These are phyloP conservation scores for Macrocentrus cingulum DNA, from an alignment of 1,140 invertebrate species.

Conservation along the genomic window DNA sequence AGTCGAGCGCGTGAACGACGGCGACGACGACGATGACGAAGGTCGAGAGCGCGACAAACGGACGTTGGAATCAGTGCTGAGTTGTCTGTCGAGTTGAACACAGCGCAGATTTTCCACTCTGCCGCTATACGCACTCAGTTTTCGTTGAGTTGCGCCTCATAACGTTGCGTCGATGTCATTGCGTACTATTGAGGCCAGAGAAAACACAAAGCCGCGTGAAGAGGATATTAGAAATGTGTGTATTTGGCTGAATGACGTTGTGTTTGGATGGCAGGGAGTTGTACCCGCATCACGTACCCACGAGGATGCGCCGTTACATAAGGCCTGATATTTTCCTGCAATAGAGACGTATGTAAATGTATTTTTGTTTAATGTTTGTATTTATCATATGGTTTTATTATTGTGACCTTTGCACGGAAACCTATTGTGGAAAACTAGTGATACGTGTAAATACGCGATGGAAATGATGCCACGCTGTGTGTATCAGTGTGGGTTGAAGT, in stretches of 20 bases:
- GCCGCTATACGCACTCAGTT: neutral
- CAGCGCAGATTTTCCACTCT: neutral
- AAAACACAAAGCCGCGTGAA: too few relatives aligned
- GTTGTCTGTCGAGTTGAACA: slow-evolving; percentile 9
- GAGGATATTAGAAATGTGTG: neutral
- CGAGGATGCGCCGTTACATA: slow-evolving; percentile 20
- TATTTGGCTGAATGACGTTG: neutral
- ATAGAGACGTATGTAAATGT: slow-evolving; percentile 8
- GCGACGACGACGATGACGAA: slow-evolving; percentile 6
- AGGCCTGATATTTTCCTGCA: slow-evolving; percentile 6
- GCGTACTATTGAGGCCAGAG: too few relatives aligned
- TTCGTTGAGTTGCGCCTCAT: neutral
- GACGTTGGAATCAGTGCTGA: slow-evolving; percentile 9
- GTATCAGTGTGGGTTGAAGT: too few relatives aligned
- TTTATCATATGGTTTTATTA: too few relatives aligned
- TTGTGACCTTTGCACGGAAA: too few relatives aligned
- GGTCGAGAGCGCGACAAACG: slow-evolving; percentile 9
- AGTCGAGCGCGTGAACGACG: neutral
- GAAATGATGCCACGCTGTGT: too few relatives aligned
- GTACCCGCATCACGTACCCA: neutral
- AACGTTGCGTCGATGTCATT: too few relatives aligned
- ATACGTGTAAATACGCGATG: too few relatives aligned
- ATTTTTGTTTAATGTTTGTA: slow-evolving; percentile 7
- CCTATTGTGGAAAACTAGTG: too few relatives aligned
- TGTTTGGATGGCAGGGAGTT: neutral